Percentiles rank a stretch among this genome's conserved stretches.
These are phyloP conservation scores for Castor canadensis DNA, from an alignment of 2,113 vertebrate genomes.

Conservation along the genomic window DNA sequence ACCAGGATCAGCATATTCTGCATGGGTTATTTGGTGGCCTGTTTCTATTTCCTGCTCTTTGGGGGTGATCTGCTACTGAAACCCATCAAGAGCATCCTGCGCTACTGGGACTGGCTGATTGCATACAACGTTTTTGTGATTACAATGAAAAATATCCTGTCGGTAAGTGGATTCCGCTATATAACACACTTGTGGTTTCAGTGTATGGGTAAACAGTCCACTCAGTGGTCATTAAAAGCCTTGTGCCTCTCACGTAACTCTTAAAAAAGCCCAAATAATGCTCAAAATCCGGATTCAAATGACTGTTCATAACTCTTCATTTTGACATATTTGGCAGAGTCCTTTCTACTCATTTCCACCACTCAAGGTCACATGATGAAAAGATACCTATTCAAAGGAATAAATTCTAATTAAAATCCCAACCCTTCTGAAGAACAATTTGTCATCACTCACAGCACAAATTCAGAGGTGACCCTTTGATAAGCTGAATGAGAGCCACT, in stretches of 20 bases:
- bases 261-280: slow-evolving; percentile 18
- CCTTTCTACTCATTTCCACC: accelerated
- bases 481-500: background rate
- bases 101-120: slow-evolving; percentile 98
- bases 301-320: background rate
- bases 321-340: background rate
- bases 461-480: background rate
- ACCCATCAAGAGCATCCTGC: slow-evolving; percentile 96
- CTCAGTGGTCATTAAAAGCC: slow-evolving; percentile 56
- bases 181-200: background rate
- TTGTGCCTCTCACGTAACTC: background rate
- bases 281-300: background rate
- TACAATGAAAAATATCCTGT: slow-evolving; percentile 98
- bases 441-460: background rate
- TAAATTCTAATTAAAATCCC: background rate
- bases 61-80: slow-evolving; percentile 95
- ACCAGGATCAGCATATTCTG: slow-evolving; percentile 99
- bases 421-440: background rate
- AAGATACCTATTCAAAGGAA: background rate
- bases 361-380: slow-evolving; percentile 15
- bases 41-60: slow-evolving; percentile 99
- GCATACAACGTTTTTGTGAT: slow-evolving; percentile 99
- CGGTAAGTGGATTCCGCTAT: slow-evolving; percentile 83
- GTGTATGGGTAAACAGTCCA: accelerated
- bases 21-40: slow-evolving; percentile 98